Evolutionary conservation across 1,140 invertebrate species (phyloP).

Genomic region (Phenacoccus solenopsis): DNA sequence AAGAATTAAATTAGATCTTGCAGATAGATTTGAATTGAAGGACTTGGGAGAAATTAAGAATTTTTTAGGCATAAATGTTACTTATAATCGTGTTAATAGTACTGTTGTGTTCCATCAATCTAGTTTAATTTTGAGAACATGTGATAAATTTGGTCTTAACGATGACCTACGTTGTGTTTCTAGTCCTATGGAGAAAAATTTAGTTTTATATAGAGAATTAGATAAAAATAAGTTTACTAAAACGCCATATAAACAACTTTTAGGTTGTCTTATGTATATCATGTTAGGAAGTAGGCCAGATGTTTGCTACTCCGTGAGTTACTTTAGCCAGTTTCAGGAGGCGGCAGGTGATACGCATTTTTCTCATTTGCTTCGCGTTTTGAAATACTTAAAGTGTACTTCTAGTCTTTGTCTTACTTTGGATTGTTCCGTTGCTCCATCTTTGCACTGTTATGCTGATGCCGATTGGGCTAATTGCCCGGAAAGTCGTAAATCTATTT

Average conservation of each 20-base stretch:
- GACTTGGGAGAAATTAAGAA: not conserved
- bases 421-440: not conserved
- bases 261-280: not conserved
- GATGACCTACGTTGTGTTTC: not conserved
- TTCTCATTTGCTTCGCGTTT: not conserved
- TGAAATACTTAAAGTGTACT: not conserved
- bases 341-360: not conserved
- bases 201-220: not conserved
- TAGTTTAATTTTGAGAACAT: not conserved
- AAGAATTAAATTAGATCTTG: not conserved
- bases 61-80: not conserved
- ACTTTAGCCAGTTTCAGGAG: not conserved
- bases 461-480: not conserved
- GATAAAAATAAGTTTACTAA: not conserved
- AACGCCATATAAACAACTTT: not conserved
- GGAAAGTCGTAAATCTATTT: not conserved
- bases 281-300: not conserved
- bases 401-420: not conserved
- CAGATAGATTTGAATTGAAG: not conserved
- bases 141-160: constrained; percentile 4
- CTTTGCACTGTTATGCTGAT: not conserved
- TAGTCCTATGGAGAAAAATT: not conserved
- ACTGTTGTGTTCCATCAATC: not conserved
- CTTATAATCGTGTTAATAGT: not conserved
- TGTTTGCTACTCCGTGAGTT: not conserved